Conservation (phyloP, 2,113 vertebrate species). For the Sus scrofa region T2T-Sscrofa CM000820.6:107667001-107667500, state of each 20-base stretch:
- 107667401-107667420: conserved; percentile 65
- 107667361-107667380: conserved; percentile 79
- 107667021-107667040: conserved; percentile 62
- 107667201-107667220: conserved; percentile 67
- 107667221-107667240: conserved; percentile 79
- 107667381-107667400: conserved; percentile 84
- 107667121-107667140: conserved; percentile 69
- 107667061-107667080: conserved; percentile 75
- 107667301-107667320: conserved; percentile 69
- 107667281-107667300: conserved; percentile 86
- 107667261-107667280: conserved; percentile 80
- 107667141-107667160: conserved; percentile 58
- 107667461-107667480: conserved; percentile 51
- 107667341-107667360: conserved; percentile 72
- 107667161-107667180: conserved; percentile 77
- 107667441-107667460: conserved; percentile 48
- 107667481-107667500: background rate
- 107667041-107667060: background rate
- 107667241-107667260: conserved; percentile 73
- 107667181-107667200: conserved; percentile 80
- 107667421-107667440: conserved; percentile 64
- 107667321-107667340: conserved; percentile 76
- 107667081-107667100: conserved; percentile 67
- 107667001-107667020: conserved; percentile 46
- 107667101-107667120: conserved; percentile 71